Percentiles rank a stretch among this genome's conserved stretches.
Conservation (phyloP, 2,888 invertebrate species). For the Drosophila neoperkinsi region DNA sequence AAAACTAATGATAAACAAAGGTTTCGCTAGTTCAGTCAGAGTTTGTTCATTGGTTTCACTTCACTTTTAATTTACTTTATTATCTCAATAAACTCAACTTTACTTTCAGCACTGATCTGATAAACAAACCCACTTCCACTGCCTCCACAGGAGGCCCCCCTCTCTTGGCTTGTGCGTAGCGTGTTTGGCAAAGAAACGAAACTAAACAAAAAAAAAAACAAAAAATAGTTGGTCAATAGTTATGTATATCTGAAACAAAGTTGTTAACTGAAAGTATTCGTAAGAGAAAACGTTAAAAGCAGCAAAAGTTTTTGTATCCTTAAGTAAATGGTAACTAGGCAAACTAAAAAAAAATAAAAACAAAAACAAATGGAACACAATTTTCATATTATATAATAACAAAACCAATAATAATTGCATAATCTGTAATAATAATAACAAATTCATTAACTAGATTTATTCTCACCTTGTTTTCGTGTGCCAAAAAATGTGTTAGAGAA, state of each 20-base stretch:
- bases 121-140: background rate
- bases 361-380: slow-evolving; percentile 29
- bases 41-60: slow-evolving; percentile 49
- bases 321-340: slow-evolving; percentile 50
- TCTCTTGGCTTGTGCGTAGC: slow-evolving; percentile 19
- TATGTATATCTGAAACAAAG: slow-evolving; percentile 62
- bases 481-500: slow-evolving; percentile 13
- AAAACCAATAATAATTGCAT: slow-evolving; percentile 29
- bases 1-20: slow-evolving; percentile 30
- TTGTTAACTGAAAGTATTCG: slow-evolving; percentile 75
- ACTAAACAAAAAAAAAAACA: slow-evolving; percentile 1
- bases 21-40: slow-evolving; percentile 44
- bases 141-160: background rate
- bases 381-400: slow-evolving; percentile 38
- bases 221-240: slow-evolving; percentile 59
- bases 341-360: slow-evolving; percentile 8
- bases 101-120: slow-evolving; percentile 3
- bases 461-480: slow-evolving; percentile 50
- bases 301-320: slow-evolving; percentile 55
- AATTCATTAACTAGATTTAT: slow-evolving; percentile 38
- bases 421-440: slow-evolving; percentile 17
- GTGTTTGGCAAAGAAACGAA: slow-evolving; percentile 23
- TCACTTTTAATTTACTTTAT: slow-evolving; percentile 21
- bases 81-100: slow-evolving; percentile 14
- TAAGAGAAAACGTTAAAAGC: slow-evolving; percentile 64